These are phyloP conservation scores for Neomonachus schauinslandi DNA, from an alignment of 2,113 vertebrate species.

Conservation along the genomic window DNA sequence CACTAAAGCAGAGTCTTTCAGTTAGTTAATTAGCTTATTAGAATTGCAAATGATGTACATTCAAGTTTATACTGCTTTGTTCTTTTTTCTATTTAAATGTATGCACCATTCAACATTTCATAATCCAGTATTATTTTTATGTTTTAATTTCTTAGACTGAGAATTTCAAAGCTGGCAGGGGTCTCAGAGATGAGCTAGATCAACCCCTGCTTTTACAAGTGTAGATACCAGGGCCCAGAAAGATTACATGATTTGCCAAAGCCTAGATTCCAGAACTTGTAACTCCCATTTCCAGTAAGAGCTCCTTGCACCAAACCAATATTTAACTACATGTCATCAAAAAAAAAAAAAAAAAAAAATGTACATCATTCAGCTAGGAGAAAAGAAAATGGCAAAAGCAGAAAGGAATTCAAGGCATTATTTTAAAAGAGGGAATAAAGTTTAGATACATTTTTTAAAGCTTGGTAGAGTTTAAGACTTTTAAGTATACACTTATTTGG, in stretches of 20 bases:
- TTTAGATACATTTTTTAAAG: conserved; percentile 55
- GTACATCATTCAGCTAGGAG: conserved; percentile 85
- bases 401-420: conserved; percentile 67
- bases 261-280: conserved; percentile 10
- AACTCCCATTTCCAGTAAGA: conserved; percentile 48
- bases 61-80: conserved; percentile 51
- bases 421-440: conserved; percentile 71
- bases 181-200: background rate
- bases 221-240: background rate
- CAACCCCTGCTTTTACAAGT: background rate
- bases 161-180: conserved; percentile 39
- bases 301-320: conserved; percentile 28
- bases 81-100: conserved; percentile 68
- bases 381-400: conserved; percentile 77
- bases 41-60: conserved; percentile 82
- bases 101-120: conserved; percentile 1
- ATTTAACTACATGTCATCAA: conserved; percentile 40
- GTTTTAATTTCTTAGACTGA: conserved; percentile 55
- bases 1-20: conserved; percentile 77
- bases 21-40: conserved; percentile 80
- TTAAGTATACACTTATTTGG: conserved; percentile 64
- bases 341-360: conserved; percentile 79
- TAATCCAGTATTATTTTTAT: conserved; percentile 52
- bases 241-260: background rate
- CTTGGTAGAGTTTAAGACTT: conserved; percentile 55